Base-by-base conservation (phyloP, 2,888 invertebrate species). In the Marasmarcha lunaedactyla region DNA sequence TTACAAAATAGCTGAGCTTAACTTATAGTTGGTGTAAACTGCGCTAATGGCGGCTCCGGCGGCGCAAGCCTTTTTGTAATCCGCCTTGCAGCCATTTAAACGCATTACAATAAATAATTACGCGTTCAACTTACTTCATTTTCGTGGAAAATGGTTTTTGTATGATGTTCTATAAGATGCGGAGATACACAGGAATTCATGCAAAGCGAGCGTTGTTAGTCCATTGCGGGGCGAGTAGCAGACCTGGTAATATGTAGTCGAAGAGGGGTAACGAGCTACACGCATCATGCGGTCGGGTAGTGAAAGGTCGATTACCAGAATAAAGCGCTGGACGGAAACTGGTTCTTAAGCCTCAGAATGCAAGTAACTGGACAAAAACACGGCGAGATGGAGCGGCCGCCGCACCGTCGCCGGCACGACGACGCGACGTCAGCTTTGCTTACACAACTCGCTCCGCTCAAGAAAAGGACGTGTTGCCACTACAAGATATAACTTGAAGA, bases 331-430 rank as follows among this genome's bases (percentile, higher is more conserved):
- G 64, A 61, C 59, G 63, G 56, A 65, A 79, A 81, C 79, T 71
- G 79, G 79, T 81, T 81, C 63, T 72, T 66, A 64, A 65, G 70
- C 73, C 64, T 73, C 74, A 79, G 78, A 78, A 78, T 78, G 76
- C 70, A 74, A 74, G 78, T 76, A 71, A 76, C 72, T 74, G 78
- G 77, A 79, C 71, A 77, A 78, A 78, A 79, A 79, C 77, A 73
- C 65, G 61, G 64, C 62, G 66, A 73, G 69, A 71, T 65, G 71
- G 77, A 78, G 78, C 79, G 77, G 78, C 77, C 70, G 63, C 46
- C 54, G 53, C n/a, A 56, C 55, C 49, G 49, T 51, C 48, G 54
- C 45, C 44, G 45, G 43, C 49, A 6, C 6, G 11, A 2, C 1
- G 20, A 9, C 52, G 58, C 54, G 50, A n/a, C n/a, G n/a, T n/a